These are phyloP conservation scores for Dendrophyllia cribrosa DNA, from an alignment of 64 coral and sea anemone species.

Conservation along the genomic window DNA sequence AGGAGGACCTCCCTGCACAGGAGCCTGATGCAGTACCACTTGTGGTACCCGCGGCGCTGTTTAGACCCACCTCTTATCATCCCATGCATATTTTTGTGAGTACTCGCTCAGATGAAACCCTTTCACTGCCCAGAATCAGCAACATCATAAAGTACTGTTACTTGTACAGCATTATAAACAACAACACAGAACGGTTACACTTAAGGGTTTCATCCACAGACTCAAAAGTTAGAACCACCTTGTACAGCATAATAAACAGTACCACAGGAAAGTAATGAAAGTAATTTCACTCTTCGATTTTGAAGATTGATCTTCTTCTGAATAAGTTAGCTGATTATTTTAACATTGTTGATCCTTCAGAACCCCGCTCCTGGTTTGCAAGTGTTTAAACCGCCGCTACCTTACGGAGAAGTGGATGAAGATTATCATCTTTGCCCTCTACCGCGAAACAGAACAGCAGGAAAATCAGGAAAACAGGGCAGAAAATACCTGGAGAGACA, in stretches of 20 bases:
- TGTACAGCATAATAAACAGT: too few species aligned
- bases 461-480: slow-evolving; percentile 64
- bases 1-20: slow-evolving; percentile 59
- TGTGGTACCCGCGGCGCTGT: slow-evolving; percentile 86
- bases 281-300: too few species aligned
- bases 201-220: too few species aligned
- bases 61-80: slow-evolving; percentile 77
- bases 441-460: slow-evolving; percentile 79
- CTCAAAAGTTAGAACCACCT: too few species aligned
- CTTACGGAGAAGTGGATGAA: slow-evolving; percentile 93
- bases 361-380: slow-evolving; percentile 93
- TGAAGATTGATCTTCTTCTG: background rate
- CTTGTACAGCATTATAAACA: too few species aligned
- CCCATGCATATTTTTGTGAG: slow-evolving; percentile 97
- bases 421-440: slow-evolving; percentile 95
- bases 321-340: background rate
- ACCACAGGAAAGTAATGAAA: too few species aligned
- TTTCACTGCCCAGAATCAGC: too few species aligned
- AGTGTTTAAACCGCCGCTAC: slow-evolving; percentile 78
- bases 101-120: background rate
- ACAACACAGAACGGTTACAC: too few species aligned
- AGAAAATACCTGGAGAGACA: slow-evolving; percentile 95
- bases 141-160: too few species aligned
- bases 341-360: slow-evolving; percentile 20
- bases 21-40: slow-evolving; percentile 87